Base-by-base conservation (phyloP, 1,140 invertebrate species). In the Aricia agestis region DNA sequence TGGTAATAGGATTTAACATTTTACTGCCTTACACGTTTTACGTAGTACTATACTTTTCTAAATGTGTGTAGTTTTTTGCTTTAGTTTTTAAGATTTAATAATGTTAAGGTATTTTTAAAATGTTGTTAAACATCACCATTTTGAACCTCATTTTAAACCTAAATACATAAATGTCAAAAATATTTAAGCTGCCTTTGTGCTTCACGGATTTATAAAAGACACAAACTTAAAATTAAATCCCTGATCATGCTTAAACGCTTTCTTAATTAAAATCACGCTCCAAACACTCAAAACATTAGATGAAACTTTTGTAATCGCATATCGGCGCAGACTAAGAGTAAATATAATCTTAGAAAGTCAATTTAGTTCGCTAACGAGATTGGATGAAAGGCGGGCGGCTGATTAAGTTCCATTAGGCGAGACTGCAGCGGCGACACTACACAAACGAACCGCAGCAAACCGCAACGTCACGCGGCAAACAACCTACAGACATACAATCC, bases 311-410 rank as follows among this genome's bases (percentile, higher is more conserved):
- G 32, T 25, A 31, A 25, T 58, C 57, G 57, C 18, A 59, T 63
- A 63, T 63, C 59, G 17, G 19, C 59, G 18, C 18, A 74, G 74
- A 74, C 70, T 74, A 71, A 69, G 79, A 73, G 77, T 77, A 82
- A 85, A 80, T 80, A 74, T 75, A 78, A 75, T 70, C 72, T 82
- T 82, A 81, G 79, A 87, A 84, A 87, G 78, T 82, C 79, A 87
- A 88, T 89, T 87, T 86, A 83, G 77, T 81, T 80, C 82, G 76
- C 78, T 85, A 87, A 87, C 82, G 80, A 88, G 86, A 82, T 84
- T 85, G 82, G 75, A 81, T 84, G 83, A 83, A 84, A 84, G 79
- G 79, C 79, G 79, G 79, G 78, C 76, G 76, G 80, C 84, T 87
- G 80, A 88, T 88, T 87, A 87, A 85, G 80, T 82, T 85, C 80